Base-by-base conservation (phyloP, 2,113 vertebrate genomes). In the Bothrops jararaca region DNA sequence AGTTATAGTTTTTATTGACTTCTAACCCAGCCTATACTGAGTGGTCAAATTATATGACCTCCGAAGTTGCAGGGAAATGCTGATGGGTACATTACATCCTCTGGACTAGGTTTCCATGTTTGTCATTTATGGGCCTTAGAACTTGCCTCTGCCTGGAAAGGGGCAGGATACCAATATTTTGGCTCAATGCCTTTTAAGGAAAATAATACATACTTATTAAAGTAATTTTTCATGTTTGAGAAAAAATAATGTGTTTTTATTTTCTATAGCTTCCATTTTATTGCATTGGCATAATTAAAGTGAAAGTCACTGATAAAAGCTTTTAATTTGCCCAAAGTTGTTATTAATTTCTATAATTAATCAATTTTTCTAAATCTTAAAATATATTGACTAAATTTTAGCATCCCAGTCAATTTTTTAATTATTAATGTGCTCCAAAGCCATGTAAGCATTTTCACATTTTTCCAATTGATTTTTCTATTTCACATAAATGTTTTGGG, bases 401-500 rank as follows among this genome's bases (percentile, higher is more conserved):
- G 4, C 8, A 52, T 1, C 15, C 34, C 29, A 29, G 15, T 53
- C 20, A 34, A 85, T 7, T 92, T 20, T 11, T 23, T 10, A 18
- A 85, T 92, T n/a, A 34, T 45, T 89, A 56, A 39, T 57, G 10
- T 7, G 64, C 20, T 26, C 20, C 18, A 45, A 80, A 88, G 29
- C 6, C 23, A 85, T 8, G 12, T 91, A 74, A 20, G 56, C 48
- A 53, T 22, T n/a, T 56, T 87, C 12, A 86, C 9, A 45, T 52
- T 42, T 15, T 87, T 88, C 29, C 42, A 90, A 34, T 88, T 69
- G 3, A 56, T n/a, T 23, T 39, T 91, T 93, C 93, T 23, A n/a
- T 94, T 52, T 85, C 92, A 89, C 89, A 88, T 92, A 89, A 93
- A 57, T 90, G 54, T 94, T 94, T 57, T 93, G 29, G 13, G 91